Percentiles rank a stretch among this genome's conserved stretches.
phyloP scores from a whole-genome alignment of 2,888 invertebrate species.

The Diadromus collaris region DNA sequence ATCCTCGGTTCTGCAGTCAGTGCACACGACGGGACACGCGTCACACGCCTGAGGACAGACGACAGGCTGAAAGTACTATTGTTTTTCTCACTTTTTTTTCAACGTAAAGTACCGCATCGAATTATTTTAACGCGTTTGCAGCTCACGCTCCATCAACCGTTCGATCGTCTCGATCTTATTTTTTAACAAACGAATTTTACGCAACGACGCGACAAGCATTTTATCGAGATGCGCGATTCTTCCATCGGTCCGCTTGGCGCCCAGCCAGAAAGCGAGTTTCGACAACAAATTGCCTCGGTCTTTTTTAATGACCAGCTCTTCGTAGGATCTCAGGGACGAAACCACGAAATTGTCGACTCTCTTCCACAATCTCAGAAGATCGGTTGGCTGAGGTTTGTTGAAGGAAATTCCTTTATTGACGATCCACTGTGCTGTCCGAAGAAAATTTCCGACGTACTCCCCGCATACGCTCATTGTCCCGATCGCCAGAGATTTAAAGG shows the following conservation, averaged over 20 bases:
- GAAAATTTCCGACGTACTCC: neutral
- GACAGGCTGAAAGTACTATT: slow-evolving; percentile 55
- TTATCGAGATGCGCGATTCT: slow-evolving; percentile 15
- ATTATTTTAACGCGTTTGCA: slow-evolving; percentile 31
- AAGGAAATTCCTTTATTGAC: neutral
- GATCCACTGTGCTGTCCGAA: neutral
- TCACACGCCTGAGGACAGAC: slow-evolving; percentile 73
- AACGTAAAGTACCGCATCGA: slow-evolving; percentile 1
- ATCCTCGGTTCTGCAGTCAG: slow-evolving; percentile 53
- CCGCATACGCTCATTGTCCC: neutral
- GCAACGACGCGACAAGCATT: neutral
- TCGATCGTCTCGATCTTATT: slow-evolving; percentile 34
- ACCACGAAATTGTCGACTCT: slow-evolving; percentile 32
- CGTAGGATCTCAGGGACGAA: slow-evolving; percentile 20
- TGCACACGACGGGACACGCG: slow-evolving; percentile 53
- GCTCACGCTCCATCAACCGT: slow-evolving; percentile 24
- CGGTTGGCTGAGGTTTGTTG: neutral
- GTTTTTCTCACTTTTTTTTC: slow-evolving; percentile 41
- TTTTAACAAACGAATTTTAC: slow-evolving; percentile 27
- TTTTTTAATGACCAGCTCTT: neutral
- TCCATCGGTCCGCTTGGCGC: neutral
- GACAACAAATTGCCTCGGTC: neutral
- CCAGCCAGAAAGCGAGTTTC: neutral
- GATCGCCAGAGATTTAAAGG: neutral
- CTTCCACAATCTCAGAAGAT: slow-evolving; percentile 30